phyloP scores from a whole-genome alignment of 2,797 vertebrate species.

The Steatocranus sp. region DNA sequence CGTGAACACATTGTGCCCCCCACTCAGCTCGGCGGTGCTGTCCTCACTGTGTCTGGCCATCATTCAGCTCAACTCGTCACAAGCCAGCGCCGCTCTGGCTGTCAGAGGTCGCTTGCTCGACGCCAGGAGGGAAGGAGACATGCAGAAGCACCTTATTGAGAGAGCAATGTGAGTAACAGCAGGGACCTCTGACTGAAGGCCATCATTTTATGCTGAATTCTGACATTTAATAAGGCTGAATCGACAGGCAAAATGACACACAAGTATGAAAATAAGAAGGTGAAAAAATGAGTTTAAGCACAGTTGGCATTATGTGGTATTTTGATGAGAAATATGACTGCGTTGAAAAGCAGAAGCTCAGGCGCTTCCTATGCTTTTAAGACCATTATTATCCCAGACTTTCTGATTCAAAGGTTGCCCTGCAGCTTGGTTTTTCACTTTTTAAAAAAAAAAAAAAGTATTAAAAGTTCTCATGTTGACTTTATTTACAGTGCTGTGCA shows the following conservation, averaged over 20 bases:
- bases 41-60: conserved; percentile 67
- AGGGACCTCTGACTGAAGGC: not conserved
- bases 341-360: not conserved
- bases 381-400: not conserved
- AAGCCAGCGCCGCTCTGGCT: conserved; percentile 72
- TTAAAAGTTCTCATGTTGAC: not conserved
- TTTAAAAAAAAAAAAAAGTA: not conserved
- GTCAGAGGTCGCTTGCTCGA: conserved; percentile 71
- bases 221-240: not conserved
- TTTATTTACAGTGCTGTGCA: not conserved
- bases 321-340: not conserved
- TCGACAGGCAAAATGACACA: not conserved
- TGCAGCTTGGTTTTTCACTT: not conserved
- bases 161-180: conserved; percentile 64
- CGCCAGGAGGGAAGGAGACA: conserved; percentile 59
- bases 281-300: not conserved
- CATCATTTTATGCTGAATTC: not conserved
- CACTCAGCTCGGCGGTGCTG: conserved; percentile 55
- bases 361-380: not conserved
- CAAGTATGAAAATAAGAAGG: not conserved
- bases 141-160: conserved; percentile 68
- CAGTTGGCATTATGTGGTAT: not conserved
- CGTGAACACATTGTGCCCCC: not conserved
- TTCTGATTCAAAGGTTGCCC: not conserved
- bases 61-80: conserved; percentile 73